These are phyloP conservation scores for Luehdorfia chinensis DNA, from an alignment of 1,140 invertebrate species.

Conservation along the genomic window DNA sequence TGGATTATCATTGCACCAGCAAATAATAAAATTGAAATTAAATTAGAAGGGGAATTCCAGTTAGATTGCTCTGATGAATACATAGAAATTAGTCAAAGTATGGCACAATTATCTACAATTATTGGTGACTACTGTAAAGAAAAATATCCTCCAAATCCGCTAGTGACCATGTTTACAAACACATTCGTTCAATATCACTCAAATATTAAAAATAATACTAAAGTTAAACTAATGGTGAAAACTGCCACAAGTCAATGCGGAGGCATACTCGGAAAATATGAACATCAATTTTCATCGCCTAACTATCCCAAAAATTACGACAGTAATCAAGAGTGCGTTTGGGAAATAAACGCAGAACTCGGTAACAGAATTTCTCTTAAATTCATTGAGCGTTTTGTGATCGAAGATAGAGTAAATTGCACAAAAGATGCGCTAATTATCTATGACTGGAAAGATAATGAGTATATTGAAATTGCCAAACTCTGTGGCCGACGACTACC, in stretches of 20 bases:
- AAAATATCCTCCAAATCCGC: conserved; percentile 39
- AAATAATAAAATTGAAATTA: conserved; percentile 79
- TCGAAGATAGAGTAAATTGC: conserved; percentile 85
- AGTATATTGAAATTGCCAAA: conserved; percentile 78
- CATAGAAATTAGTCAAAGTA: conserved; percentile 78
- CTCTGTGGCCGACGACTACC: conserved; percentile 86
- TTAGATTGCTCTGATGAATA: conserved; percentile 80
- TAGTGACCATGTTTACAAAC: conserved; percentile 44
- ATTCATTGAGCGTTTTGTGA: conserved; percentile 85
- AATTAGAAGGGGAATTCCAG: conserved; percentile 54
- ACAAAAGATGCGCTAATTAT: conserved; percentile 84
- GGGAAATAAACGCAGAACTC: conserved; percentile 81
- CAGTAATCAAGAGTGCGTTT: conserved; percentile 87
- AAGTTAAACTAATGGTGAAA: conserved; percentile 41
- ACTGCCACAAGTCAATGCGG: conserved; percentile 71
- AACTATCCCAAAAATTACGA: conserved; percentile 81
- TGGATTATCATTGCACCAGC: conserved; percentile 79
- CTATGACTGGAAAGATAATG: conserved; percentile 63
- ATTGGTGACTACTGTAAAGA: conserved; percentile 83
- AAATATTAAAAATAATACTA: conserved; percentile 38
- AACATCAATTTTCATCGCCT: conserved; percentile 74
- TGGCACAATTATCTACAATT: conserved; percentile 70
- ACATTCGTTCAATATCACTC: conserved; percentile 85
- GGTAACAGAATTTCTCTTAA: conserved; percentile 84
- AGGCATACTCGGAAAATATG: conserved; percentile 72